These are phyloP conservation scores for Actinostola sp. DNA, from an alignment of 92 coral and sea anemone genomes.

Conservation along the genomic window DNA sequence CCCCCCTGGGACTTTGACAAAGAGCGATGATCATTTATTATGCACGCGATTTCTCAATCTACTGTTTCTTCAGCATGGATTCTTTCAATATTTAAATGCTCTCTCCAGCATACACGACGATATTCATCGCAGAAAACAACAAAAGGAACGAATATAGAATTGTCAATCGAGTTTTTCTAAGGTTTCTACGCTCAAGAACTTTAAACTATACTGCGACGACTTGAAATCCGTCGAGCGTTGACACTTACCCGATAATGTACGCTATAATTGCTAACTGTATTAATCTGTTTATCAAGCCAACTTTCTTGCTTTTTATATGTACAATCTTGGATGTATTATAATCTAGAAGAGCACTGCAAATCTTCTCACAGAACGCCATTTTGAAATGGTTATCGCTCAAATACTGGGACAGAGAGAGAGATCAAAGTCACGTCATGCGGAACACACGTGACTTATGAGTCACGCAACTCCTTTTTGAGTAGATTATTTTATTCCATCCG, in stretches of 20 bases:
- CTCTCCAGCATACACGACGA: too few relatives aligned
- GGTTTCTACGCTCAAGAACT: too few relatives aligned
- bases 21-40: too few relatives aligned
- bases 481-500: neutral
- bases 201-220: too few relatives aligned
- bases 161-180: too few relatives aligned
- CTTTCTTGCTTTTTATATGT: conserved; percentile 87
- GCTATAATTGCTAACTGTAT: conserved; percentile 76
- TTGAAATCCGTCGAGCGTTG: too few relatives aligned
- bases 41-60: too few relatives aligned
- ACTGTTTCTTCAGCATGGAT: too few relatives aligned
- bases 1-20: too few relatives aligned
- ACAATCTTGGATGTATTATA: conserved; percentile 86
- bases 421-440: conserved; percentile 29
- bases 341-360: conserved; percentile 37
- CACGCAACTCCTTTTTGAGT: conserved; percentile 15
- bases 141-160: too few relatives aligned
- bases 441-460: conserved; percentile 21
- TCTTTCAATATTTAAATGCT: too few relatives aligned
- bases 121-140: too few relatives aligned
- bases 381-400: neutral
- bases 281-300: conserved; percentile 79
- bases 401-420: neutral
- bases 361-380: conserved; percentile 28
- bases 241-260: conserved; percentile 86